Percentiles rank a stretch among this genome's conserved stretches.
Conservation (phyloP, 2,113 vertebrate species). For the Centrocercus urophasianus region DNA sequence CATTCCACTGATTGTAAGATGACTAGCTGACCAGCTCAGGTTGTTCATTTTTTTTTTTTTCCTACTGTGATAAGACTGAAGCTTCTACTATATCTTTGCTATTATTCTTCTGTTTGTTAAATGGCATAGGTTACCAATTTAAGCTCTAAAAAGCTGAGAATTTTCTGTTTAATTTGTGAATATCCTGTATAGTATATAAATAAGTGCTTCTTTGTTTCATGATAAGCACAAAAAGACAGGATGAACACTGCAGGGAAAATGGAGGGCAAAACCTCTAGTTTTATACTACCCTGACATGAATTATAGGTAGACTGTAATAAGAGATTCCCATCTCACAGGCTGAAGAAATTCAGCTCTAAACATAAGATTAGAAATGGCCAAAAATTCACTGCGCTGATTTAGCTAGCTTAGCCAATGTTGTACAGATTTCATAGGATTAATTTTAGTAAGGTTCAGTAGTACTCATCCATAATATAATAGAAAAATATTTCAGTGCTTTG, state of each 20-base stretch:
- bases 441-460: slow-evolving; percentile 33
- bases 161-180: background rate
- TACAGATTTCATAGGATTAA: slow-evolving; percentile 13
- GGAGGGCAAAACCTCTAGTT: background rate
- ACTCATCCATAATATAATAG: slow-evolving; percentile 7
- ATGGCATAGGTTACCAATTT: background rate
- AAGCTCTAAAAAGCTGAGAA: background rate
- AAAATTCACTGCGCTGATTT: slow-evolving; percentile 11
- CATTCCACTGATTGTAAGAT: background rate
- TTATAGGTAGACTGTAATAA: background rate
- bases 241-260: background rate
- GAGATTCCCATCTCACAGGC: background rate
- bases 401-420: slow-evolving; percentile 26
- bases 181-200: background rate
- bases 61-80: background rate
- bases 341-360: background rate
- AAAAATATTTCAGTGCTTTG: slow-evolving; percentile 52
- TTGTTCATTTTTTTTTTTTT: background rate
- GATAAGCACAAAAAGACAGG: background rate
- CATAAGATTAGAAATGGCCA: background rate
- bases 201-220: background rate
- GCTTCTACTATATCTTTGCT: background rate
- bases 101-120: background rate
- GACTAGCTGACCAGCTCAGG: background rate
- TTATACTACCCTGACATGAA: background rate